phyloP scores from a whole-genome alignment of 2,113 vertebrate genomes.

The Chaetorhynchus papuensis region DNA sequence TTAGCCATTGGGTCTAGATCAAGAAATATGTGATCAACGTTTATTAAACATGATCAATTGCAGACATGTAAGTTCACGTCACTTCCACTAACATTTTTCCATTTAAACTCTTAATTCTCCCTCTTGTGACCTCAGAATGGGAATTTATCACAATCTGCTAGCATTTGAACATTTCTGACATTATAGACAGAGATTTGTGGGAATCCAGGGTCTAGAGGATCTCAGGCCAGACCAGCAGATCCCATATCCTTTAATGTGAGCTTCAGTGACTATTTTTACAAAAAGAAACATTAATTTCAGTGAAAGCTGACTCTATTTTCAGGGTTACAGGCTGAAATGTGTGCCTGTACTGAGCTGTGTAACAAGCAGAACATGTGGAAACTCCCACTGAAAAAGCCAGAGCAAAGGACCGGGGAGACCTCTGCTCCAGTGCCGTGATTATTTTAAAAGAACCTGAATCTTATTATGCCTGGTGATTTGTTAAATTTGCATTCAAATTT shows the following conservation, averaged over 20 bases:
- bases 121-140: background rate
- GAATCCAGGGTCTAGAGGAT: background rate
- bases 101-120: conserved; percentile 7
- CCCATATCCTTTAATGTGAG: background rate
- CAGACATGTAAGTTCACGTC: background rate
- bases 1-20: conserved; percentile 15
- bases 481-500: conserved; percentile 25
- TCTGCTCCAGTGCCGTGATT: background rate
- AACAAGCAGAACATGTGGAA: background rate
- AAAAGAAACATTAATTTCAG: background rate
- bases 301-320: background rate
- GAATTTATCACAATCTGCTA: background rate
- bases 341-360: background rate
- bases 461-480: background rate
- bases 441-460: background rate
- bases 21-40: background rate
- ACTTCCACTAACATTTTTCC: background rate
- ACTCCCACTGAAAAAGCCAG: background rate
- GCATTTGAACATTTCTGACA: background rate
- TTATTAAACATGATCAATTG: background rate
- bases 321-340: background rate
- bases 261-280: background rate
- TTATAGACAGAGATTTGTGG: background rate
- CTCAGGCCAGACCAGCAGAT: background rate
- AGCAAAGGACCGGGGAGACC: background rate